phyloP scores from a whole-genome alignment of 1,140 invertebrate species.

The Planococcus citri region DNA sequence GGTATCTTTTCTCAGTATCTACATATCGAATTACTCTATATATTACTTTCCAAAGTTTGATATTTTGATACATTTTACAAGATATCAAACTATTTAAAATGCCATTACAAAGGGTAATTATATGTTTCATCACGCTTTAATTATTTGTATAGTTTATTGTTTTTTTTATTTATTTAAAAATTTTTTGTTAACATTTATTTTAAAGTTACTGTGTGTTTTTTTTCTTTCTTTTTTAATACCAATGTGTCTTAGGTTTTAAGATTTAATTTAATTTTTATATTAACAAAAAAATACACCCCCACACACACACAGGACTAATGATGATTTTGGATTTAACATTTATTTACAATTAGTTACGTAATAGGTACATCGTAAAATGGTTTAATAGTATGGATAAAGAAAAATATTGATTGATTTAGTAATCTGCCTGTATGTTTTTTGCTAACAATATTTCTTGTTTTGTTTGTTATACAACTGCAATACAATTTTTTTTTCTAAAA shows the following conservation, averaged over 20 bases:
- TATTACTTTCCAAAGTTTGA: not conserved
- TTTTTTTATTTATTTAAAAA: not conserved
- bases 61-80: too few relatives aligned
- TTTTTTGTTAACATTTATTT: not conserved
- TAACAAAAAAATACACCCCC: not conserved
- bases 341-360: not conserved
- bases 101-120: not conserved
- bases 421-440: too few relatives aligned
- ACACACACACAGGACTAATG: not conserved
- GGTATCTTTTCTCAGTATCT: too few relatives aligned
- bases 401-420: too few relatives aligned
- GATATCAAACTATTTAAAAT: not conserved
- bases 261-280: not conserved
- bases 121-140: conserved; percentile 7
- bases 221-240: conserved; percentile 8
- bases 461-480: not conserved
- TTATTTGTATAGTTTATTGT: not conserved
- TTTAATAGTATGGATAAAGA: not conserved
- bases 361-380: not conserved
- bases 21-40: not conserved
- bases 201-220: not conserved
- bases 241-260: not conserved
- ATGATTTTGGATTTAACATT: not conserved
- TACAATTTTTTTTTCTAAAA: not conserved
- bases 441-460: too few relatives aligned